These are phyloP conservation scores for Machaerirhynchus nigripectus DNA, from an alignment of 2,113 vertebrate species.

Conservation along the genomic window DNA sequence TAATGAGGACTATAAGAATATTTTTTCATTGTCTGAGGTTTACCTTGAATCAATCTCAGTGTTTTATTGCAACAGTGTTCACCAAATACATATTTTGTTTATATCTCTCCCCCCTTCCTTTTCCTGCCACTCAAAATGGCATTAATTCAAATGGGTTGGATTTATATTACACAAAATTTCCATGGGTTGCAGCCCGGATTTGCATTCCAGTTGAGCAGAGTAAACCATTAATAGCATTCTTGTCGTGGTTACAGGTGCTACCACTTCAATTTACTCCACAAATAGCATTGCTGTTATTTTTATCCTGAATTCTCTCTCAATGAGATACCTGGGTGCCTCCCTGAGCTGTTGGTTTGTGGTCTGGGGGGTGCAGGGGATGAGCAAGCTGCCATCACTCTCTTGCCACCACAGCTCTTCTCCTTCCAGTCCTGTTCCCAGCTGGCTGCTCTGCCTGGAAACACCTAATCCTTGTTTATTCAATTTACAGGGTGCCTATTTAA, in stretches of 20 bases:
- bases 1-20: not conserved
- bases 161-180: not conserved
- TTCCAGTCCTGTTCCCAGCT: not conserved
- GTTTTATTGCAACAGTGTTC: not conserved
- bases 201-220: not conserved
- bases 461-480: not conserved
- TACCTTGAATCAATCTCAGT: not conserved
- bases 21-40: not conserved
- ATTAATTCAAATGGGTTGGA: not conserved
- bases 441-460: not conserved
- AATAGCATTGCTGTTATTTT: not conserved
- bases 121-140: not conserved
- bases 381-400: not conserved
- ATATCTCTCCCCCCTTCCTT: not conserved
- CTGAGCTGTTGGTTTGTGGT: not conserved
- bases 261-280: not conserved
- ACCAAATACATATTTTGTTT: not conserved
- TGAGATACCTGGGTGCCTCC: not conserved
- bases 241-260: not conserved
- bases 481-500: not conserved
- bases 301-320: not conserved
- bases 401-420: not conserved
- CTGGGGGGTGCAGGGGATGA: not conserved
- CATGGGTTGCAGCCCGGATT: not conserved
- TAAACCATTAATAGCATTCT: not conserved